Evolutionary conservation across 2,888 invertebrate species (phyloP).

Genomic region (Apocheima hispidaria): DNA sequence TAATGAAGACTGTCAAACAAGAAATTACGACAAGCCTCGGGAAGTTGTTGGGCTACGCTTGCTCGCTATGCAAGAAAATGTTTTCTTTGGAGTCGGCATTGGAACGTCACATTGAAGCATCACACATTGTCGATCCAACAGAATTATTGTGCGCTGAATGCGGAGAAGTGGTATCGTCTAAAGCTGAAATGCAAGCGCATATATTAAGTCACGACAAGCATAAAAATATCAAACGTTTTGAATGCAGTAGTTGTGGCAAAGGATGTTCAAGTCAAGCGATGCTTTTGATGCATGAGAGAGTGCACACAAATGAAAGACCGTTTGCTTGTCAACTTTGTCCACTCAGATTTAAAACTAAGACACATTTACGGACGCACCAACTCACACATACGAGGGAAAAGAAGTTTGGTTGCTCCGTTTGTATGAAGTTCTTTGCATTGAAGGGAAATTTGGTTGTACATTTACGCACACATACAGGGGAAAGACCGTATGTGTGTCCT

Average conservation of each 20-base stretch:
- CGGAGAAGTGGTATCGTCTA: slow-evolving; percentile 70
- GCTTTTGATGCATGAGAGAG: slow-evolving; percentile 82
- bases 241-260: slow-evolving; percentile 76
- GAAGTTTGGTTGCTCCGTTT: slow-evolving; percentile 83
- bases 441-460: slow-evolving; percentile 84
- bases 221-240: slow-evolving; percentile 70
- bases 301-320: slow-evolving; percentile 81
- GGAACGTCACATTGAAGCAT: slow-evolving; percentile 75
- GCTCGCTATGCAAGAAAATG: slow-evolving; percentile 80
- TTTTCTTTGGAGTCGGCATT: slow-evolving; percentile 78
- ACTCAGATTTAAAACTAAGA: slow-evolving; percentile 80
- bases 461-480: slow-evolving; percentile 81
- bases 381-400: slow-evolving; percentile 82
- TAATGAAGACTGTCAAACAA: slow-evolving; percentile 78
- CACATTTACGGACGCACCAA: slow-evolving; percentile 81
- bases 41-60: slow-evolving; percentile 76
- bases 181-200: slow-evolving; percentile 70
- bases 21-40: slow-evolving; percentile 74
- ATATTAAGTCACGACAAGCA: slow-evolving; percentile 64
- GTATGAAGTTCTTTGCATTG: slow-evolving; percentile 83
- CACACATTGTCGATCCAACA: slow-evolving; percentile 69
- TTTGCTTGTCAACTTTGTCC: slow-evolving; percentile 78
- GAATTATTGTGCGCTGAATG: slow-evolving; percentile 72
- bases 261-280: slow-evolving; percentile 81
- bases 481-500: slow-evolving; percentile 78